A percentile compares a stretch with the other conserved stretches of the same genome.
Evolutionary conservation across 2,797 vertebrate species (phyloP).

Genomic region (Scomberomorus guttatus): DNA sequence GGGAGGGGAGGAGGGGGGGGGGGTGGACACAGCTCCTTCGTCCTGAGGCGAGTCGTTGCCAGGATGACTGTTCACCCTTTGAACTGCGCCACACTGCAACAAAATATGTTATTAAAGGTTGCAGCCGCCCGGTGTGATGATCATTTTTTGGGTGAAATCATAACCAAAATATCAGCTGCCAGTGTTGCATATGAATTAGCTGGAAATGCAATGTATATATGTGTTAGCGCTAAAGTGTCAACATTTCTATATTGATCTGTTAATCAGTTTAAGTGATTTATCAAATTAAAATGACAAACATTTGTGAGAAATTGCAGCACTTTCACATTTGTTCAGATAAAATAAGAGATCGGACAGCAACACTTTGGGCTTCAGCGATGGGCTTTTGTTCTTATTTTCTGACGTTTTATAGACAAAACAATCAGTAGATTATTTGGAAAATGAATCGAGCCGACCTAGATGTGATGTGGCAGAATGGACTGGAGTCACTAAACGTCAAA

Average conservation of each 20-base stretch:
- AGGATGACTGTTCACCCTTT: constrained; percentile 39
- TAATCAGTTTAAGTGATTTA: too few species aligned
- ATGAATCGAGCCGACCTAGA: neutral
- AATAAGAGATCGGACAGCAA: too few species aligned
- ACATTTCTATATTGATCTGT: too few species aligned
- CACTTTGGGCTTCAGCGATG: too few species aligned
- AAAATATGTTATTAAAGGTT: constrained; percentile 31
- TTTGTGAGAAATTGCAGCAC: too few species aligned
- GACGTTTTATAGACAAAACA: too few species aligned
- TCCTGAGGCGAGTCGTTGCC: constrained; percentile 14
- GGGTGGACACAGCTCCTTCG: constrained; percentile 8
- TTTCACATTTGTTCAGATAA: too few species aligned
- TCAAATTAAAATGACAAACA: too few species aligned
- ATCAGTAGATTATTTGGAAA: too few species aligned
- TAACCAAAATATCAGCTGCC: constrained; percentile 1
- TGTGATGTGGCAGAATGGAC: neutral
- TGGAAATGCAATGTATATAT: neutral
- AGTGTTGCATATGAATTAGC: neutral
- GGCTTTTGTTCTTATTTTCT: too few species aligned
- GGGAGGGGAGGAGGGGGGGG: neutral
- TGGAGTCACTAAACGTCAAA: constrained; percentile 17
- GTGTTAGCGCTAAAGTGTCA: too few species aligned
- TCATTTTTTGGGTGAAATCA: constrained; percentile 4
- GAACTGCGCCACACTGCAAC: constrained; percentile 31
- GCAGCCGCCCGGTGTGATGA: neutral